Percentiles rank a stretch among this genome's conserved stretches.
Evolutionary conservation across 2,888 invertebrate genomes (phyloP).

Genomic region (Scelioninae gen. 1): DNA sequence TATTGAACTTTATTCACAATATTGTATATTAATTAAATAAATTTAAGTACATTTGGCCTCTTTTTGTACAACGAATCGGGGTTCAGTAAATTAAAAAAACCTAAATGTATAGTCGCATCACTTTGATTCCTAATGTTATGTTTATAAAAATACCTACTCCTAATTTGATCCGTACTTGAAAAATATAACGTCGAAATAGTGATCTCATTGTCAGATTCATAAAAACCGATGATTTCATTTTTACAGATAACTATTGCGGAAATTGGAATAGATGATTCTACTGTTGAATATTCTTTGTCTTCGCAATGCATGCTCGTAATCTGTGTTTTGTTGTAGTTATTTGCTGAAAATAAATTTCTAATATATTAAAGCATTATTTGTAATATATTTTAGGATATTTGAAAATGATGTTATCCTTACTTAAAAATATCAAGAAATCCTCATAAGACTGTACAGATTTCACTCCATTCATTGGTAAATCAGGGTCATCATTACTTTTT

Average conservation of each 20-base stretch:
- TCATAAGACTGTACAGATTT: constrained; percentile 40
- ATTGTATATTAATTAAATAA: constrained; percentile 12
- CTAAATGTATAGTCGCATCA: not conserved
- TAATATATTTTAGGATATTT: too few relatives aligned
- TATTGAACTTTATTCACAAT: not conserved
- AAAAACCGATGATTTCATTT: constrained; percentile 50
- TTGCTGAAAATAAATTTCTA: constrained; percentile 14
- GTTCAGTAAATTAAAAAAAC: constrained; percentile 44
- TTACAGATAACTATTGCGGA: constrained; percentile 35
- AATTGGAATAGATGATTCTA: constrained; percentile 30
- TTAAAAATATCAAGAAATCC: constrained; percentile 33
- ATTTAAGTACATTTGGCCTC: constrained; percentile 32
- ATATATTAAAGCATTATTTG: too few relatives aligned
- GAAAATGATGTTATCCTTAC: constrained; percentile 23
- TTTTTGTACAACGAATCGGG: constrained; percentile 50
- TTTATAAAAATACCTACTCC: constrained; percentile 34
- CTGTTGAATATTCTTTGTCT: constrained; percentile 36
- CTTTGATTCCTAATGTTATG: constrained; percentile 15
- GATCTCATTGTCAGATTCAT: constrained; percentile 18
- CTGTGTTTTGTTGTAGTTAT: not conserved
- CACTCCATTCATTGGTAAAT: constrained; percentile 33
- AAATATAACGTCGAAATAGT: constrained; percentile 29
- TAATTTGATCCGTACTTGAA: constrained; percentile 28
- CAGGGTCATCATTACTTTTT: constrained; percentile 3
- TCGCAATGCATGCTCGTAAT: constrained; percentile 31